These are phyloP conservation scores for Chloroceryle aenea DNA, from an alignment of 2,113 vertebrate species.

Conservation along the genomic window DNA sequence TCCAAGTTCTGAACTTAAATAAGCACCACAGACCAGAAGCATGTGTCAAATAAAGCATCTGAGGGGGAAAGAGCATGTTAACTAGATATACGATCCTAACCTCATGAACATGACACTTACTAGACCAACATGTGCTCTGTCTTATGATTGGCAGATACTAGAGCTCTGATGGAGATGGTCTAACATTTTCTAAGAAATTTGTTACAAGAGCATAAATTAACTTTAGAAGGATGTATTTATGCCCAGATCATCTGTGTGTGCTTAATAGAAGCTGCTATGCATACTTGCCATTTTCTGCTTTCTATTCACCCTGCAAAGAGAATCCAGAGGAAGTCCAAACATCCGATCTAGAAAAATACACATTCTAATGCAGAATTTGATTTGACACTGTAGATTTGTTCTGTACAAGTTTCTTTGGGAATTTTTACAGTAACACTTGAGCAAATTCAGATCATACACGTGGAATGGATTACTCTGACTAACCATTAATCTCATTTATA, in stretches of 20 bases:
- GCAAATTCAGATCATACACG: rapidly evolving
- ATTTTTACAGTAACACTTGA: background rate
- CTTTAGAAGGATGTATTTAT: background rate
- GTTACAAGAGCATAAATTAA: background rate
- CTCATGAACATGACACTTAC: background rate
- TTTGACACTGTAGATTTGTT: background rate
- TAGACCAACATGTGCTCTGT: background rate
- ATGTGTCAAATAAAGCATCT: background rate
- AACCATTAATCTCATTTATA: background rate
- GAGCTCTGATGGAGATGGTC: background rate
- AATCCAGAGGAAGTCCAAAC: background rate
- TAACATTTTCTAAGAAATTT: background rate
- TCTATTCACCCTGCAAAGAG: background rate
- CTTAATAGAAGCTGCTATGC: background rate
- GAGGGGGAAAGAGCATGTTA: background rate
- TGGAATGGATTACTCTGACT: background rate
- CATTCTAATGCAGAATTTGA: background rate
- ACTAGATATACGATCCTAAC: background rate
- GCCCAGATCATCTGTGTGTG: background rate
- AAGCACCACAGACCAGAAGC: background rate
- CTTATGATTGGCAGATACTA: background rate
- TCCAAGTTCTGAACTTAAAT: constrained; percentile 5
- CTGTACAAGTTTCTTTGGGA: background rate
- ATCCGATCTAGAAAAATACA: background rate
- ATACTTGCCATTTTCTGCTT: background rate